Evolutionary conservation across 2,113 vertebrate species (phyloP), one percentile per base, ranked within the genome.

Genomic region (Aviceda subcristata): DNA sequence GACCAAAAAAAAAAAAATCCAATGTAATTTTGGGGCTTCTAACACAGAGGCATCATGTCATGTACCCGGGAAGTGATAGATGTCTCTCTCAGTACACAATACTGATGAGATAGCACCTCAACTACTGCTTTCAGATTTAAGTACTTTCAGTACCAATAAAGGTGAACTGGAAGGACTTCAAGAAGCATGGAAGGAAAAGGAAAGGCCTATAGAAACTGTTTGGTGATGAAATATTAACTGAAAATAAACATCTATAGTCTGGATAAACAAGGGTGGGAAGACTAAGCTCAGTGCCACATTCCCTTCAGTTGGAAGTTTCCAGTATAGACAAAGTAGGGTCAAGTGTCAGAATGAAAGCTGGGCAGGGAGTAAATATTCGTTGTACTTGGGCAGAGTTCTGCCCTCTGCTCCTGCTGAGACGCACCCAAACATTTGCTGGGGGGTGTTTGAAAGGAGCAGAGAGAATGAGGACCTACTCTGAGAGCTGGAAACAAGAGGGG

Each of bases 61-160:
- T 20, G 13, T 84, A 74, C 51, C 46, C 1, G 5, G 48, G 62
- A 87, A 89, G 32, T 96, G 95, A 97, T 95, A 85, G 92, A 96
- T 97, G 97, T 71, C 76, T 81, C 86, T 86, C 92, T 94, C 80
- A 14, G 80, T 39, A 17, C 32, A 95, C 69, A 92, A 84, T 89
- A 87, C 62, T 90, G 94, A 96, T 97, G 94, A 97, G 96, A 95
- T 79, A 92, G 94, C 94, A 96, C 20, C 73, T 76, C 39, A 0
- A 69, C 94, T 91, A 56, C 89, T 90, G 91, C 94, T 86, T 95
- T 91, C 81, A 94, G 74, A 95, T 95, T 95, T 87, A 95, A 95
- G 92, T 67, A 97, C 62, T 64, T 96, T 92, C 91, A 92, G 57
- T 73, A 82, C 74, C 91, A 86, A 94, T 96, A 95, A 95, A 96